phyloP scores from a whole-genome alignment of 2,888 invertebrate species.

The Hipparchia semele region DNA sequence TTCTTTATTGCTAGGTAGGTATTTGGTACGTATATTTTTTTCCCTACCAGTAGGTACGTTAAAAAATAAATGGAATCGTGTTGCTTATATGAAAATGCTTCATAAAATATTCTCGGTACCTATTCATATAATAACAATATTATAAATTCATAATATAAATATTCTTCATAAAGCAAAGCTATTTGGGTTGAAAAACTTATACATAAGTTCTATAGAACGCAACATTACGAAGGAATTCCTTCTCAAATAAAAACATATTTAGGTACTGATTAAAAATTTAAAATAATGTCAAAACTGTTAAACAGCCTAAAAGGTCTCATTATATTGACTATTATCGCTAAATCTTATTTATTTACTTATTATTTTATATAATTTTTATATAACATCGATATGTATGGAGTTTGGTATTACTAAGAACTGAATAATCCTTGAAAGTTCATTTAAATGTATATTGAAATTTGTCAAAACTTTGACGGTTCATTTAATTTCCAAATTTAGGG shows the following conservation, averaged over 20 bases:
- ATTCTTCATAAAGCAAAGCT: constrained; percentile 66
- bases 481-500: constrained; percentile 45
- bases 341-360: constrained; percentile 59
- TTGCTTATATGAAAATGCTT: constrained; percentile 19
- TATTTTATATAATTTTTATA: constrained; percentile 59
- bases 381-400: constrained; percentile 82
- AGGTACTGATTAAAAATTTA: constrained; percentile 22
- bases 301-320: constrained; percentile 71
- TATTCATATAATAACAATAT: constrained; percentile 58
- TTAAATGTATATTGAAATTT: constrained; percentile 39
- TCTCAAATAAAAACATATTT: constrained; percentile 35
- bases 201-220: constrained; percentile 29
- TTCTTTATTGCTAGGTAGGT: no score
- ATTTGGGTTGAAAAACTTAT: constrained; percentile 13
- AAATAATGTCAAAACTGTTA: constrained; percentile 61
- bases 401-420: constrained; percentile 76
- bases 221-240: constrained; percentile 37
- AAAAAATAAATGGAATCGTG: background rate
- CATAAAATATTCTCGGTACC: constrained; percentile 49
- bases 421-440: constrained; percentile 49
- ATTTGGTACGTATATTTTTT: background rate
- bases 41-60: background rate
- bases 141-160: constrained; percentile 53
- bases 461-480: constrained; percentile 45
- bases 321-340: constrained; percentile 77